Base-by-base conservation (phyloP, 1,140 invertebrate species). In the Dryas iulia region DNA sequence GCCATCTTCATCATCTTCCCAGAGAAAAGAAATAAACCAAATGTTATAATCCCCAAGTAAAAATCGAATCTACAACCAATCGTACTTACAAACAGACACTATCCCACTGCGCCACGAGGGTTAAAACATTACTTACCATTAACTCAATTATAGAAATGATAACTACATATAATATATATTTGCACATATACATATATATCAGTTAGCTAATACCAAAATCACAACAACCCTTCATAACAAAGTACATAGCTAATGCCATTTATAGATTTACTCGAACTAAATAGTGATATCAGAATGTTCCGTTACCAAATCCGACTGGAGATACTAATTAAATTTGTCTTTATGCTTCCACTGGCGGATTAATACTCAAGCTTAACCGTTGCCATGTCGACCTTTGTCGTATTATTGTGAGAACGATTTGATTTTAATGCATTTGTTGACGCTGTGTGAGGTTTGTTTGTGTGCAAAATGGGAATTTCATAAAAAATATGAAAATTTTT, bases 241-340 rank as follows among this genome's bases (percentile, higher is more conserved):
- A 31, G 21, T 21, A 10, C 21, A 47, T 47, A 21, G 18, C 33
- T 7, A 47, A 18, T 47, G 21, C n/a, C 39, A 52, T 52, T 30
- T 39, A 62, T 47, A 62, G 8, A 28, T 52, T 53, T 8, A 62
- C 35, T 3, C 3, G 1, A 31, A 66, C 28, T 14, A 35, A 57
- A 69, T 57, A 62, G 33, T 54, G 59, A 67, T 62, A 57, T 39
- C 28, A 60, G 58, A 47, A 54, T 66, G 21, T 66, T 33, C 52
- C 31, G 39, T 63, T 66, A 53, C 66, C 52, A 30, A 67, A 65
- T 39, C 47, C 58, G 64, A 52, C 54, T 39, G 57, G 25, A 59
- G 61, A 39, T 68, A 57, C 61, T 82, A 83, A 83, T 83, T 82
- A 80, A 82, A 81, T 83, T 76, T 73, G 76, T 74, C 78, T 76